Evolutionary conservation across 2,113 vertebrate species (phyloP).

Genomic region (Balaeniceps rex): DNA sequence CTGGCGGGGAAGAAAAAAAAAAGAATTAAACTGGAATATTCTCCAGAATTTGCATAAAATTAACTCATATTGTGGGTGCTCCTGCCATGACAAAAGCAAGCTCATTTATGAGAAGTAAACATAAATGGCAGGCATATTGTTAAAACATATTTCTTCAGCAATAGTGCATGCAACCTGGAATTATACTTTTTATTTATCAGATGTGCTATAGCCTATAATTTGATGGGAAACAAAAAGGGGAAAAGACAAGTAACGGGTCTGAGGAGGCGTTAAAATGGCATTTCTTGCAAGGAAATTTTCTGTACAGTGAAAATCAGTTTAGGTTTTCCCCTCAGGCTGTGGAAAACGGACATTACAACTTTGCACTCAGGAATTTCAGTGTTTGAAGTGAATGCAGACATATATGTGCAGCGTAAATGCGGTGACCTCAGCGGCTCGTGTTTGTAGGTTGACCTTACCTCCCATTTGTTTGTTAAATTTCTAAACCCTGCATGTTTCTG

Average conservation of each 20-base stretch:
- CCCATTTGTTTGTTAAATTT: not conserved
- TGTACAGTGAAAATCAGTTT: not conserved
- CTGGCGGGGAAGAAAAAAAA: accelerated
- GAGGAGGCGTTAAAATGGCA: not conserved
- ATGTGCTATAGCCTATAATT: not conserved
- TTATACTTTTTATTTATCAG: not conserved
- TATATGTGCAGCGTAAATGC: not conserved
- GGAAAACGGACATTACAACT: not conserved
- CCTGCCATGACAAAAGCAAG: not conserved
- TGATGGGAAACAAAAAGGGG: not conserved
- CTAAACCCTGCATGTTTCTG: not conserved
- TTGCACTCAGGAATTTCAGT: not conserved
- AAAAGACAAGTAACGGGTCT: not conserved
- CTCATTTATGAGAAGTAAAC: not conserved
- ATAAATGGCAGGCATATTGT: not conserved
- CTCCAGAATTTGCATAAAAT: not conserved
- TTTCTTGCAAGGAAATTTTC: not conserved
- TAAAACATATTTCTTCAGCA: not conserved
- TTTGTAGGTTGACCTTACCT: not conserved
- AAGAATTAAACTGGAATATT: not conserved
- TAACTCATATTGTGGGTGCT: not conserved
- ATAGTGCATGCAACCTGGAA: not conserved
- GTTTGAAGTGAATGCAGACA: not conserved
- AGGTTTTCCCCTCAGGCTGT: not conserved
- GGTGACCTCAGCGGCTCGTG: not conserved